Conservation (phyloP, 92 coral and sea anemone genomes). For the Hydrozoanthus gracilis region DNA sequence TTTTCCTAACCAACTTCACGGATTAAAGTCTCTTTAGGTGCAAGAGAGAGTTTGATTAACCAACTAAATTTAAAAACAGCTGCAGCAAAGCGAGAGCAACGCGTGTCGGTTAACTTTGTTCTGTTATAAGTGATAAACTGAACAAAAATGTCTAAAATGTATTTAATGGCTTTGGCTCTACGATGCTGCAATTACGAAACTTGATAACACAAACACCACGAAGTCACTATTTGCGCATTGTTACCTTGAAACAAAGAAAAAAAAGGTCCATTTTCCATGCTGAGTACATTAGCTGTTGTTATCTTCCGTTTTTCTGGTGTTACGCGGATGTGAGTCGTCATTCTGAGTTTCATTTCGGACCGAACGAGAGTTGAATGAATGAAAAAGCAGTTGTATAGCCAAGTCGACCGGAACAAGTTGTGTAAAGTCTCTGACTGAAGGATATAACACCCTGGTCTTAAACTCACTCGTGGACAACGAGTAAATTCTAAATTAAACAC, state of each 20-base stretch:
- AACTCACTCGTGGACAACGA: background rate
- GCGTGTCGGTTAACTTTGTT: too few species aligned
- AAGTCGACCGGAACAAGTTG: background rate
- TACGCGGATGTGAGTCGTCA: background rate
- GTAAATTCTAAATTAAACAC: background rate
- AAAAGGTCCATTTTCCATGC: background rate
- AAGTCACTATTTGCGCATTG: background rate
- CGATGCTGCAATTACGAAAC: background rate
- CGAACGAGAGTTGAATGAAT: background rate
- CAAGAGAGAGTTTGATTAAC: too few species aligned
- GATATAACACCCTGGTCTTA: background rate
- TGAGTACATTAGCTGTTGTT: background rate
- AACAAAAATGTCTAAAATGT: background rate
- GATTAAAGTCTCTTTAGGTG: too few species aligned
- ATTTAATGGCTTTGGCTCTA: background rate
- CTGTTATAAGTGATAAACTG: too few species aligned
- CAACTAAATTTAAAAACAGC: too few species aligned
- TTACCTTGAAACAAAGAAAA: background rate
- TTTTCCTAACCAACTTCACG: too few species aligned
- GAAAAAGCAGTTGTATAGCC: background rate
- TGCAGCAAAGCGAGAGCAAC: too few species aligned
- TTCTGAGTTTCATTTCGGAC: background rate
- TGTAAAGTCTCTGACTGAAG: background rate
- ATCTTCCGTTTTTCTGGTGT: background rate
- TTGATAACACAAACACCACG: background rate